A percentile compares a stretch with the other conserved stretches of the same genome.
Conservation (phyloP, 2,113 vertebrate genomes). For the Dolichotis patagonum region DNA sequence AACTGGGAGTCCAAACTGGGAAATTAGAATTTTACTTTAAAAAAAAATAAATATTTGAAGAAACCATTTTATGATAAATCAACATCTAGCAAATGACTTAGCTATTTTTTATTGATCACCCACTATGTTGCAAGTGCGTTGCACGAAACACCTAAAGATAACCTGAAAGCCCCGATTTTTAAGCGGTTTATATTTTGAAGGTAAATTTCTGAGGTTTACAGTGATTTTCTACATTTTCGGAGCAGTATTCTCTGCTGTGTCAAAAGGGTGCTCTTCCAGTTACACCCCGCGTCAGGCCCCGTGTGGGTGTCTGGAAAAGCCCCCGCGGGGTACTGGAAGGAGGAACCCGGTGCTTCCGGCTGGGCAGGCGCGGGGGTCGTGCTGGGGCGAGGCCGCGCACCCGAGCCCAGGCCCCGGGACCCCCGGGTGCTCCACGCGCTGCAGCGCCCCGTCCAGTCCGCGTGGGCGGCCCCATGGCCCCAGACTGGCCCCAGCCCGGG, state of each 20-base stretch:
- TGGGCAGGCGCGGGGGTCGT: too few relatives aligned
- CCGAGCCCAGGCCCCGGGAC: too few relatives aligned
- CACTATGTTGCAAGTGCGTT: neutral
- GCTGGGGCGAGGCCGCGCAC: too few relatives aligned
- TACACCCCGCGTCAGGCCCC: neutral
- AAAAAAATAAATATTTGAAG: neutral
- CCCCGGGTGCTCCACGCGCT: too few relatives aligned
- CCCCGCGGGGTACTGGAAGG: too few relatives aligned
- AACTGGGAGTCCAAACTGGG: neutral
- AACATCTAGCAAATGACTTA: neutral
- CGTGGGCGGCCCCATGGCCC: too few relatives aligned
- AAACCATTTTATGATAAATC: neutral
- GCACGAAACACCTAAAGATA: neutral
- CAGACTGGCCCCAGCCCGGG: too few relatives aligned
- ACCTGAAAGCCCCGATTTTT: neutral
- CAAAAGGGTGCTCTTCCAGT: neutral
- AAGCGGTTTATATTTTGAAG: neutral
- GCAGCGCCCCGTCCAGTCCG: too few relatives aligned
- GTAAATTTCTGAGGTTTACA: neutral
- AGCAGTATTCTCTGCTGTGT: neutral
- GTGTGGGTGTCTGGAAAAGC: too few relatives aligned
- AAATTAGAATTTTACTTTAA: neutral
- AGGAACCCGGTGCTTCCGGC: too few relatives aligned
- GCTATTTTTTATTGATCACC: neutral
- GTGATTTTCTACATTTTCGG: neutral